phyloP scores from a whole-genome alignment of 2,888 invertebrate genomes.

The Tipula confusa region DNA sequence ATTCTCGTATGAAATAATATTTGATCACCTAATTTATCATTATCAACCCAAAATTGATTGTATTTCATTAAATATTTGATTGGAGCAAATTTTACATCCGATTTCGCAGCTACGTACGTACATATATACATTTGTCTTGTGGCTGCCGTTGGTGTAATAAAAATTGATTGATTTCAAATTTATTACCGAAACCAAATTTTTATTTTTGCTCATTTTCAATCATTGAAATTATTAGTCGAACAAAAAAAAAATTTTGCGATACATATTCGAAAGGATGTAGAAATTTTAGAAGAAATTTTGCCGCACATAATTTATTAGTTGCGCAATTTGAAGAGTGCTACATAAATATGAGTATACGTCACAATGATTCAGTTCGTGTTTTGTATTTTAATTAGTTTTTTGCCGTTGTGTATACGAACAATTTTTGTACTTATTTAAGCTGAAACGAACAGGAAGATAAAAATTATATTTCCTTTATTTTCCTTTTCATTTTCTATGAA shows the following conservation, averaged over 20 bases:
- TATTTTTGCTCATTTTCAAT: neutral
- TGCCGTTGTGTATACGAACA: neutral
- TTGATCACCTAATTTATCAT: constrained; percentile 14
- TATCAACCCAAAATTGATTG: neutral
- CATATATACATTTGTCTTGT: neutral
- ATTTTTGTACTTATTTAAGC: neutral
- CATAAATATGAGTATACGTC: neutral
- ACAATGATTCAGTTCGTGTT: neutral
- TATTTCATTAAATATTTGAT: neutral
- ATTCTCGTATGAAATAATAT: neutral
- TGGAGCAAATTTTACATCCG: neutral
- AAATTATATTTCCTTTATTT: neutral
- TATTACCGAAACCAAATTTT: neutral
- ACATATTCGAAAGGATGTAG: neutral
- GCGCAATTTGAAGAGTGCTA: neutral
- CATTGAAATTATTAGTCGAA: neutral
- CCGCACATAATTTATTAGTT: neutral
- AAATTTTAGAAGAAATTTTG: neutral
- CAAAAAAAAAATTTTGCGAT: neutral
- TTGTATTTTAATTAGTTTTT: neutral
- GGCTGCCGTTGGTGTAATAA: neutral
- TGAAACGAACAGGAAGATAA: neutral
- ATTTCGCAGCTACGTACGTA: neutral
- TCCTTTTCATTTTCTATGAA: neutral
- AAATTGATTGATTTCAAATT: neutral